phyloP scores from a whole-genome alignment of 2,888 invertebrate species.

The Zygogramma bicolorata region DNA sequence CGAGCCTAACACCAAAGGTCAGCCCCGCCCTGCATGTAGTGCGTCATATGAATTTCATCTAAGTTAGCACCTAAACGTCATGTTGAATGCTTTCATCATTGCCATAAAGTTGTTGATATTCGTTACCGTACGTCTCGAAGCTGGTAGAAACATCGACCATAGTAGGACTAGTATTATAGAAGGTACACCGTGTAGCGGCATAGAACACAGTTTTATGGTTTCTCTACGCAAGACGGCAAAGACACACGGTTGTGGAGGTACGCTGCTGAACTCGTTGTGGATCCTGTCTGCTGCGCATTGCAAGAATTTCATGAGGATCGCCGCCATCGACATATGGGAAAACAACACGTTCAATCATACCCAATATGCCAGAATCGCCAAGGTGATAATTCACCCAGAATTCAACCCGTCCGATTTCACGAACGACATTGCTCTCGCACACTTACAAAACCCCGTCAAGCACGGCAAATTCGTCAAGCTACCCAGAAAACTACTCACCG shows the following conservation, averaged over 20 bases:
- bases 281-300: conserved; percentile 12
- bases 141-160: neutral
- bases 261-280: conserved; percentile 2
- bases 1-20: too few relatives aligned
- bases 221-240: neutral
- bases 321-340: neutral
- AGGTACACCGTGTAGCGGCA: neutral
- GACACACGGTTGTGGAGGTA: neutral
- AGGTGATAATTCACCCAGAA: neutral
- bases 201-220: neutral
- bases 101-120: neutral
- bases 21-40: too few relatives aligned
- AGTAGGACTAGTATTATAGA: neutral
- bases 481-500: neutral
- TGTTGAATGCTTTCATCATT: neutral
- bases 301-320: neutral
- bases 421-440: neutral
- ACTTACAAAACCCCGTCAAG: neutral
- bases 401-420: neutral
- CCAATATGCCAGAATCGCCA: neutral
- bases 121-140: neutral
- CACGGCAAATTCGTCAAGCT: neutral
- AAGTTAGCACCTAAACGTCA: too few relatives aligned
- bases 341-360: neutral
- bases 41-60: too few relatives aligned